These are phyloP conservation scores for Reticulitermes speratus DNA, from an alignment of 1,140 invertebrate species.

Conservation along the genomic window DNA sequence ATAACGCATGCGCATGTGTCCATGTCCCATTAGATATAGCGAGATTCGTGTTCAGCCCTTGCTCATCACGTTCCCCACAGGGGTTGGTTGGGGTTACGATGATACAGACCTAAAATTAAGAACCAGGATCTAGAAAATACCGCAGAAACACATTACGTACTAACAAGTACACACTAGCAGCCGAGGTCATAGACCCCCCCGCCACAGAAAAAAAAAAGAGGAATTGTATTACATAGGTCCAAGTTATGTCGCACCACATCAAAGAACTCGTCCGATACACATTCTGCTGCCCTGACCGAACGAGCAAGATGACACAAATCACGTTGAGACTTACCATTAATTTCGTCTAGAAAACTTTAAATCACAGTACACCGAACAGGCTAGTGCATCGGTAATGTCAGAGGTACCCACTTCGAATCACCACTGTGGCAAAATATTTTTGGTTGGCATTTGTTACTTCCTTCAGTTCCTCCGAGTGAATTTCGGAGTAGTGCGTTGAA, in stretches of 20 bases:
- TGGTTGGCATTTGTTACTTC: too few relatives aligned
- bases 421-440: too few relatives aligned
- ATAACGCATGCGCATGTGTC: neutral
- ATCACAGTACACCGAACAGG: too few relatives aligned
- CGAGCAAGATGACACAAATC: neutral
- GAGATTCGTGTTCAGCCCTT: neutral
- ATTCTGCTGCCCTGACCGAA: neutral
- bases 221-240: too few relatives aligned
- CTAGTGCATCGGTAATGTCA: too few relatives aligned
- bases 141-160: neutral
- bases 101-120: neutral
- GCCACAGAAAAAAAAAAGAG: neutral
- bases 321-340: neutral
- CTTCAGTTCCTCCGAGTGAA: too few relatives aligned
- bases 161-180: neutral
- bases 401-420: too few relatives aligned
- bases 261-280: neutral
- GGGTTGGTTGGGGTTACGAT: neutral
- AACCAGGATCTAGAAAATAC: neutral
- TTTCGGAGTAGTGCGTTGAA: too few relatives aligned
- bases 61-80: neutral
- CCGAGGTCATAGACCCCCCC: neutral
- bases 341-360: too few relatives aligned
- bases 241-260: neutral
- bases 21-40: neutral